Conservation (phyloP, 2,113 vertebrate species). For the Lucifuga dentata region DNA sequence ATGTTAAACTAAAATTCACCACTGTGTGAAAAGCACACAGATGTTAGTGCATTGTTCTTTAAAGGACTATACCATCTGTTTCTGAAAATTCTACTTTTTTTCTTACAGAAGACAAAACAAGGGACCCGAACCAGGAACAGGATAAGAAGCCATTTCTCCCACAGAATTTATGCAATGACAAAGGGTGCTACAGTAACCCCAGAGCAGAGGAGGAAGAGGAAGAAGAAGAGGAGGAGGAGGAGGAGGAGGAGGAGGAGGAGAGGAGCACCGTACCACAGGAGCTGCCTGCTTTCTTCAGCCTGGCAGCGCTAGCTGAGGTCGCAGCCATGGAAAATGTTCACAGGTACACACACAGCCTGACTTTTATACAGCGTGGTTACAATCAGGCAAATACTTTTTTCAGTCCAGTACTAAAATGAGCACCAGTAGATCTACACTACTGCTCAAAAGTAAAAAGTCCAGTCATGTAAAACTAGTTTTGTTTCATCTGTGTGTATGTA, state of each 20-base stretch:
- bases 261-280: slow-evolving; percentile 83
- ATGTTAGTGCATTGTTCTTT: too few species aligned
- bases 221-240: slow-evolving; percentile 84
- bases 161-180: slow-evolving; percentile 87
- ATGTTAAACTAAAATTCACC: too few species aligned
- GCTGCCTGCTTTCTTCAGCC: slow-evolving; percentile 93
- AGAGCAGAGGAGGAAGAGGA: slow-evolving; percentile 78
- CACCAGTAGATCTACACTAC: too few species aligned
- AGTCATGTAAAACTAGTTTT: too few species aligned
- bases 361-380: neutral
- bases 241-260: slow-evolving; percentile 83
- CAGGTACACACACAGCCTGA: slow-evolving; percentile 82
- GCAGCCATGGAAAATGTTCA: slow-evolving; percentile 99
- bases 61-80: neutral
- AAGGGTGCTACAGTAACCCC: slow-evolving; percentile 80
- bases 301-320: slow-evolving; percentile 98
- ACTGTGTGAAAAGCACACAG: too few species aligned
- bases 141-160: slow-evolving; percentile 86
- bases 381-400: too few species aligned
- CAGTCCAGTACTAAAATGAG: too few species aligned
- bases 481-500: too few species aligned
- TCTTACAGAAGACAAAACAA: slow-evolving; percentile 88
- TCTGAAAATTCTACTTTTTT: slow-evolving; percentile 1
- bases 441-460: too few species aligned
- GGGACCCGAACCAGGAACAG: slow-evolving; percentile 87